Conservation (phyloP, 2,797 vertebrate genomes). For the Acridotheres tristis region DNA sequence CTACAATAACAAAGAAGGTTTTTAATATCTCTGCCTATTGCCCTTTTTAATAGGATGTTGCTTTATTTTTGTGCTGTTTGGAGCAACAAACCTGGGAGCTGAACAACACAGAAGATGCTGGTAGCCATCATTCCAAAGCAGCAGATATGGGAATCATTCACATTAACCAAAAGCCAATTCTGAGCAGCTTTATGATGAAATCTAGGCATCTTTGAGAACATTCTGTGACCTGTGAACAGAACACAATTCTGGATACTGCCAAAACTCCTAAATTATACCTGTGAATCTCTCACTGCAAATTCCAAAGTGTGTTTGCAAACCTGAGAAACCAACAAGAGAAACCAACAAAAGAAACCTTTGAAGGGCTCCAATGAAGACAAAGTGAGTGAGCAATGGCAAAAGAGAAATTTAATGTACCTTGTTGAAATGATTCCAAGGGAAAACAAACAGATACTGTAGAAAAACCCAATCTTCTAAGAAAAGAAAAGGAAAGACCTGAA, state of each 20-base stretch:
- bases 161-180: neutral
- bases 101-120: neutral
- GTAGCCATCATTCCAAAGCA: neutral
- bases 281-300: neutral
- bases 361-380: neutral
- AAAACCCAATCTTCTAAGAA: neutral
- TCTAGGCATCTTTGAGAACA: neutral
- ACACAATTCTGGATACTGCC: neutral
- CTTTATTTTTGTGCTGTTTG: neutral
- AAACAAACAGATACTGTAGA: neutral
- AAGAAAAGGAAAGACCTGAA: neutral
- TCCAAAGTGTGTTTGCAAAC: neutral
- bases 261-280: neutral
- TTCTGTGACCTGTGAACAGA: neutral
- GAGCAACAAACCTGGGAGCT: neutral
- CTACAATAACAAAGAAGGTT: rapidly evolving
- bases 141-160: neutral
- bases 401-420: neutral
- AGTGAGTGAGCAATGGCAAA: neutral
- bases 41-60: neutral
- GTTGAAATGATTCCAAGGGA: neutral
- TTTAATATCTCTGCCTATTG: neutral
- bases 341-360: neutral
- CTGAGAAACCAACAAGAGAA: neutral
- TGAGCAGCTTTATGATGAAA: neutral